These are phyloP conservation scores for Falcunculus frontatus DNA, from an alignment of 2,113 vertebrate species.

Conservation along the genomic window DNA sequence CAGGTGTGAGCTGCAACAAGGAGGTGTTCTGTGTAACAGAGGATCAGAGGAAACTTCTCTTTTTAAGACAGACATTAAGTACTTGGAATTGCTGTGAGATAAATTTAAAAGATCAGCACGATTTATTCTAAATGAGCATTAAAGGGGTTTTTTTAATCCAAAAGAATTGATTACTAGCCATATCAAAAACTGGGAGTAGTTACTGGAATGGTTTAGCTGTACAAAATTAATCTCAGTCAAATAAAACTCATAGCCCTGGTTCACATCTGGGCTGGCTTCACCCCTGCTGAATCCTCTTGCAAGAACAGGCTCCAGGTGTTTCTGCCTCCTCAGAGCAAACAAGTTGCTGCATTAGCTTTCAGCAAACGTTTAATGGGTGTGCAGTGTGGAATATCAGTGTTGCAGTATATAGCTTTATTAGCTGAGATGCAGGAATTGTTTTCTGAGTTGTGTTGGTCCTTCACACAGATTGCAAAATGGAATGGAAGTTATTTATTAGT, in stretches of 20 bases:
- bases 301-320: not conserved
- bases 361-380: not conserved
- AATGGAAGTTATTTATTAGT: conserved; percentile 21
- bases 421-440: conserved; percentile 23
- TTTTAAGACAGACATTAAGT: not conserved
- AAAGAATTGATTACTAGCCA: not conserved
- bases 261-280: not conserved
- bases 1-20: not conserved
- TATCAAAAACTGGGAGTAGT: not conserved
- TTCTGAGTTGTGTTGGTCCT: not conserved
- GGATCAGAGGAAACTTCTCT: not conserved
- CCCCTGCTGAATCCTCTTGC: not conserved
- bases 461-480: not conserved
- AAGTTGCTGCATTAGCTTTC: conserved; percentile 16
- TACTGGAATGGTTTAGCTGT: not conserved
- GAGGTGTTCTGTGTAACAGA: not conserved
- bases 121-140: not conserved
- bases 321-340: not conserved
- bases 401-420: not conserved
- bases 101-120: not conserved
- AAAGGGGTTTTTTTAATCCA: not conserved
- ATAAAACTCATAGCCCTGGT: not conserved
- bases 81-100: not conserved
- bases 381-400: not conserved
- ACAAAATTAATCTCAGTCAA: not conserved